These are phyloP conservation scores for Eulemur macaco DNA, from an alignment of 2,113 vertebrate species.

Conservation along the genomic window DNA sequence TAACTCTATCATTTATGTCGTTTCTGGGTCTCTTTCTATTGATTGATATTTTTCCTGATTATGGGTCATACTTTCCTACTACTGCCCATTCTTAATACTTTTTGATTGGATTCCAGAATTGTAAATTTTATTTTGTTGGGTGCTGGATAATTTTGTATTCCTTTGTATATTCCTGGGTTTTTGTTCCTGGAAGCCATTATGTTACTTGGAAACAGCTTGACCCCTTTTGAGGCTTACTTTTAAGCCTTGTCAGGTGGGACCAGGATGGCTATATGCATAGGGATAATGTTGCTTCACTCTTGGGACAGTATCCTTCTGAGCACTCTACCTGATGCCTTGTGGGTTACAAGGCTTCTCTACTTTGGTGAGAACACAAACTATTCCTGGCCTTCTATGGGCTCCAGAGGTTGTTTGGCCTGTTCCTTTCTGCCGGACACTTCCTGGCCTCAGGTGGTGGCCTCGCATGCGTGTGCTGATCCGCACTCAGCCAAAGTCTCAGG, in stretches of 20 bases:
- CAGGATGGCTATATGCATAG: not conserved
- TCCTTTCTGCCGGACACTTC: not conserved
- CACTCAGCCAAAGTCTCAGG: rapidly evolving
- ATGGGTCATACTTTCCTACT: not conserved
- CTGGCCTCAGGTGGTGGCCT: not conserved
- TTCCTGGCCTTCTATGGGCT: too few species aligned
- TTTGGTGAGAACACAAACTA: not conserved
- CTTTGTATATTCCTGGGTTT: not conserved
- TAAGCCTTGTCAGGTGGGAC: not conserved
- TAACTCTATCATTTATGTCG: not conserved
- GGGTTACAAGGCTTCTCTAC: not conserved
- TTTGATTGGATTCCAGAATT: not conserved
- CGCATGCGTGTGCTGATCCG: rapidly evolving
- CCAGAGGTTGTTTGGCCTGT: rapidly evolving
- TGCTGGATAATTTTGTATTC: not conserved
- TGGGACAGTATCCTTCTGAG: rapidly evolving
- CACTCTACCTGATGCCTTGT: rapidly evolving
- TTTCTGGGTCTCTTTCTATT: not conserved
- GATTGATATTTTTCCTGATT: not conserved
- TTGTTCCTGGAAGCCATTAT: not conserved
- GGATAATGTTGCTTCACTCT: not conserved
- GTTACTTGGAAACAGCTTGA: not conserved
- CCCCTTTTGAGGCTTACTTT: not conserved
- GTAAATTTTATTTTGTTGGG: not conserved
- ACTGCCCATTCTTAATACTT: not conserved